phyloP scores from a whole-genome alignment of 2,797 vertebrate species.

The Heterohyrax brucei region DNA sequence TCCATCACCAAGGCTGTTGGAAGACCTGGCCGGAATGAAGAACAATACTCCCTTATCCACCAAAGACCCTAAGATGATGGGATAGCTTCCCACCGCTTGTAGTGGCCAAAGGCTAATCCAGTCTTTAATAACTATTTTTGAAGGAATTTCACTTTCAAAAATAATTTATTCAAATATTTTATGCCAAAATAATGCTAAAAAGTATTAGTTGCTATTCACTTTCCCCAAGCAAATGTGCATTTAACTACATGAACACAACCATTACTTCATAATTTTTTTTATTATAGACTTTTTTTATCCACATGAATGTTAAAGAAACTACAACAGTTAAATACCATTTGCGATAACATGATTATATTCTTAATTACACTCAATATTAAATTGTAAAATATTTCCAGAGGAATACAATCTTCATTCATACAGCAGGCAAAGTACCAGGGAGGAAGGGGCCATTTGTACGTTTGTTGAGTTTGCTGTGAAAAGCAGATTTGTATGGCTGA shows the following conservation, averaged over 20 bases:
- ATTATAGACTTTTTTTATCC: constrained; percentile 97
- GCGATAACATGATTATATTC: constrained; percentile 96
- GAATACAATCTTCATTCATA: constrained; percentile 93
- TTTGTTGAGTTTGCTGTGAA: constrained; percentile 87
- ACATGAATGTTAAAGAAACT: constrained; percentile 99
- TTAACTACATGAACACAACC: constrained; percentile 88
- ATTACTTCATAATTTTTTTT: constrained; percentile 92
- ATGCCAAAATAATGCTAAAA: constrained; percentile 81
- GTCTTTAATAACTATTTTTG: constrained; percentile 77
- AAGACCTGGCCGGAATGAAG: constrained; percentile 8
- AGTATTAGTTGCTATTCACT: constrained; percentile 42
- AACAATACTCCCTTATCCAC: neutral
- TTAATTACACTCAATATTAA: constrained; percentile 95
- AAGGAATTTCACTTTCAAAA: constrained; percentile 76
- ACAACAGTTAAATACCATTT: constrained; percentile 99
- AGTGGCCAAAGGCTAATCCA: neutral
- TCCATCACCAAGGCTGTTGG: neutral
- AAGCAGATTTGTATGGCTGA: constrained; percentile 87
- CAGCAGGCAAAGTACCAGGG: constrained; percentile 93
- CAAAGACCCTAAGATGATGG: neutral
- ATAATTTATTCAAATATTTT: constrained; percentile 73
- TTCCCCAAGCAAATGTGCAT: constrained; percentile 73
- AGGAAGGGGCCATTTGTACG: constrained; percentile 77
- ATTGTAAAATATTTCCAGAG: constrained; percentile 94
- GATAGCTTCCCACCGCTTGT: neutral